Evolutionary conservation across 2,113 vertebrate genomes (phyloP).

Genomic region (Heterotilapia buettikoferi): DNA sequence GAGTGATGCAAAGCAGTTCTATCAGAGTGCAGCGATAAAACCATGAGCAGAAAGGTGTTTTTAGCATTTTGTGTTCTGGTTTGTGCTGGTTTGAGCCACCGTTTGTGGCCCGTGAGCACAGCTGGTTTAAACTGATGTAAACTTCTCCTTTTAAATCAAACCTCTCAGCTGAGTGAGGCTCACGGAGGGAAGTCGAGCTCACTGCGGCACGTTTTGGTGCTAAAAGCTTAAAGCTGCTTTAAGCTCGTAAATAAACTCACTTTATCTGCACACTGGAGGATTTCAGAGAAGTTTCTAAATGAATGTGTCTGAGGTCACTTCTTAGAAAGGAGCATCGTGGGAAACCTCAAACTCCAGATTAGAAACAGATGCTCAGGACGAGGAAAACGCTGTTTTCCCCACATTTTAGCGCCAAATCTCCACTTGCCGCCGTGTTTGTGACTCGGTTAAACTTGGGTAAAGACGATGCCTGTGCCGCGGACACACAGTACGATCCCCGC

Average conservation of each 20-base stretch:
- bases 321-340: background rate
- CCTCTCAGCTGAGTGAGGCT: background rate
- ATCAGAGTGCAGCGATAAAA: background rate
- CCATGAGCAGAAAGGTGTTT: background rate
- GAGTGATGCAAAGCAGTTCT: background rate
- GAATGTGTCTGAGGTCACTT: background rate
- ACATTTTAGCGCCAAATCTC: background rate
- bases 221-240: background rate
- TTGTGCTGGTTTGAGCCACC: background rate
- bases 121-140: background rate
- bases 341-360: constrained; percentile 16
- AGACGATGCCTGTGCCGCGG: background rate
- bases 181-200: background rate
- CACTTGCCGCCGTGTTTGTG: background rate
- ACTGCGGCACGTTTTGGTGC: background rate
- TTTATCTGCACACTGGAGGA: background rate
- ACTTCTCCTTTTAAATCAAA: background rate
- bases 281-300: background rate
- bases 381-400: background rate
- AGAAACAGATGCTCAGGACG: constrained; percentile 39
- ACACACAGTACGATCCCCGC: background rate
- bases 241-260: background rate
- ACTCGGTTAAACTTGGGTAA: background rate
- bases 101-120: background rate
- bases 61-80: background rate